Base-by-base conservation (phyloP, 2,888 invertebrate species). In the Heliconius erato region DNA sequence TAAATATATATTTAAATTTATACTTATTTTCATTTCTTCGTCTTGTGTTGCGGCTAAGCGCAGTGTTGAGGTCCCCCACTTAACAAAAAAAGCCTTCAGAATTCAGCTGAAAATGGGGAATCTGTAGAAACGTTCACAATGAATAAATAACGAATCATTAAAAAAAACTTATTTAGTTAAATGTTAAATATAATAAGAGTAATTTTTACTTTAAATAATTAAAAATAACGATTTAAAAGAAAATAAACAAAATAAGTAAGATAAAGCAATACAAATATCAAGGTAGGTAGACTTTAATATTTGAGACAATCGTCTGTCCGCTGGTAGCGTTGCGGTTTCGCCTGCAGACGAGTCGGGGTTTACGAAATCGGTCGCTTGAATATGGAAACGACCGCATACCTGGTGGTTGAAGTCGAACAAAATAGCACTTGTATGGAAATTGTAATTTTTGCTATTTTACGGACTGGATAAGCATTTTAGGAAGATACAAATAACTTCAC, bases 291-390 rank as follows among this genome's bases (percentile, higher is more conserved):
- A 67, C 2, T 74, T 76, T 26, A 74, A 72, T 26, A 80, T 80
- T 74, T 54, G 74, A 54, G 78, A 83, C 80, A 80, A 80, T 80
- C 74, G 72, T 44, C 80, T 35, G 79, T 68, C 80, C 65, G 35
- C 67, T 35, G 67, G 54, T 67, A 54, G 77, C 80, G 74, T 80
- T 85, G 85, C 80, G 85, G 85, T 85, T 83, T 78, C 32, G 74
- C 74, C 84, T 85, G 85, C 77, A 83, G 83, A 82, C 76, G 84
- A 84, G 63, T 35, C 67, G 79, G 72, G 81, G 82, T 80, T 80
- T 74, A 76, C 76, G 69, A 77, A 83, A 82, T 79, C 72, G 69
- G 72, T 79, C 77, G 67, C 67, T 82, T 78, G 77, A 63, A 77
- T 63, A 81, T 76, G 74, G 59, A 28, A 77, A 19, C 77, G 54